Base-by-base conservation (phyloP, 2,113 vertebrate genomes). In the Prietella phreatophila region DNA sequence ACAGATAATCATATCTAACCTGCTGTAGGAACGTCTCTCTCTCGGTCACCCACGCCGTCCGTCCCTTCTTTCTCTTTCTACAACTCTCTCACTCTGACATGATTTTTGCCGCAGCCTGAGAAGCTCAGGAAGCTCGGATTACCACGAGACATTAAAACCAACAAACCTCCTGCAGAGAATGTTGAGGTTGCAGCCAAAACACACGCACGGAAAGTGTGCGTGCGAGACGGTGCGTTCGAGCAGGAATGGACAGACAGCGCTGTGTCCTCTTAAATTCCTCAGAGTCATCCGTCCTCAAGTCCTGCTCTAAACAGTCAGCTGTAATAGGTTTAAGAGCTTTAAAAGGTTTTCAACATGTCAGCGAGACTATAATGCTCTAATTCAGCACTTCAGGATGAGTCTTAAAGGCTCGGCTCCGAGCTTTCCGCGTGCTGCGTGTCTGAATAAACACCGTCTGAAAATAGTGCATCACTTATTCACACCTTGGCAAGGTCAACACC, bases 101-200 rank as follows among this genome's bases (percentile, higher is more conserved):
- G 50, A 56, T n/a, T 60, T 60, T 27, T n/a, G 30, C 27, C 20
- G 5, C 76, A 81, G 75, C 7, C 42, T 36, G 55, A 75, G 84
- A n/a, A 67, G 65, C 33, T 53, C n/a, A 82, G 78, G 78, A 88
- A 88, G 84, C 84, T 88, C 65, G 19, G 53, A 82, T 89, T 73
- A 75, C 84, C 84, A 20, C 19, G 65, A 53, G 55, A 75, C 79
- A 73, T 86, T 61, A 89, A 47, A 86, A 89, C 69, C 88, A 39
- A 83, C 88, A 82, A 75, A 85, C 60, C 75, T 76, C 30, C 85
- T 80, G 85, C 19, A 3, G 76, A 81, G 85, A 81, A 61, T 14
- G 20, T 36, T 50, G 67, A 75, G 84, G 67, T 82, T 15, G n/a
- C 79, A 47, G 63, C 63, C 61, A 82, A 85, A 85, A 82, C 88